phyloP scores from a whole-genome alignment of 2,888 invertebrate genomes.

The Melinaea marsaeus region DNA sequence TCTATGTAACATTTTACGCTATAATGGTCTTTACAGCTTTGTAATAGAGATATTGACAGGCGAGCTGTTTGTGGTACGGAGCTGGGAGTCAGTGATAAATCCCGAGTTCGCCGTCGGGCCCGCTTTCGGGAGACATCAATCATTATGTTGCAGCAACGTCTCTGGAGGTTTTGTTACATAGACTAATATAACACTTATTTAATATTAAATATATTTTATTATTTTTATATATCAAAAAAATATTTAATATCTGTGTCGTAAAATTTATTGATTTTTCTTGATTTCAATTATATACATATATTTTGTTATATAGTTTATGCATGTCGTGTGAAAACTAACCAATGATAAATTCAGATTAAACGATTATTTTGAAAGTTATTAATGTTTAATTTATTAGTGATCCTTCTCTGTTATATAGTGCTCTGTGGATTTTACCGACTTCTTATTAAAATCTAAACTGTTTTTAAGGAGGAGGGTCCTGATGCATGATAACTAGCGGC shows the following conservation, averaged over 20 bases:
- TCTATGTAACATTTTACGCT: conserved; percentile 2
- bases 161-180: conserved; percentile 51
- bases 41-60: conserved; percentile 18
- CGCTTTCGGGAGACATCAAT: conserved; percentile 73
- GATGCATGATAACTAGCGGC: conserved; percentile 75
- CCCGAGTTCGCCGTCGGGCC: conserved; percentile 68
- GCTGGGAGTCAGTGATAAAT: conserved; percentile 68
- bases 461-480: conserved; percentile 50
- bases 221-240: background rate
- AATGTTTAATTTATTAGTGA: conserved; percentile 35
- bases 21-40: conserved; percentile 17
- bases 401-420: background rate
- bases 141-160: conserved; percentile 59
- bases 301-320: no score
- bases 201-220: background rate
- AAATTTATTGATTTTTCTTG: no score
- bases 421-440: conserved; percentile 57
- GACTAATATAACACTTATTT: conserved; percentile 31
- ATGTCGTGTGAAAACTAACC: no score
- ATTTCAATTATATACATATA: no score
- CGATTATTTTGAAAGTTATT: conserved; percentile 2
- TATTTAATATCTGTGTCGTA: no score
- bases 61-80: conserved; percentile 38
- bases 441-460: conserved; percentile 65
- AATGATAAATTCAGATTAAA: no score